These are phyloP conservation scores for Ramphastos sulfuratus DNA, from an alignment of 2,113 vertebrate species.

Conservation along the genomic window DNA sequence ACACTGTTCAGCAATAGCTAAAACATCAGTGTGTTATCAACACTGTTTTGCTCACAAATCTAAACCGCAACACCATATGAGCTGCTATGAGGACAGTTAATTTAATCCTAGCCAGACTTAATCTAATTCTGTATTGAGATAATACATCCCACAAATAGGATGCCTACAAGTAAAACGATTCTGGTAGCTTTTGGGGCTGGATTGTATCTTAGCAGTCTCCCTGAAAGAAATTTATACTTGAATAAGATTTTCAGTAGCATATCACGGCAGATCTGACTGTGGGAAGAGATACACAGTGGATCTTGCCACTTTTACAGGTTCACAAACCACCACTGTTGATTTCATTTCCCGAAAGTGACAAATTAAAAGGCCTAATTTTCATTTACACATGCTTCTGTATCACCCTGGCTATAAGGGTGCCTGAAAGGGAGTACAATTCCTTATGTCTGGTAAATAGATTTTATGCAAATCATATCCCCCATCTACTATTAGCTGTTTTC, in stretches of 20 bases:
- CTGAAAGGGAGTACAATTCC: neutral
- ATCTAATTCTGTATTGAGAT: neutral
- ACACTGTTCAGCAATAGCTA: neutral
- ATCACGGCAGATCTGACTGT: neutral
- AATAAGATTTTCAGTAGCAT: neutral
- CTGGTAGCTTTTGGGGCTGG: neutral
- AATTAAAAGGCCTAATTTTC: neutral
- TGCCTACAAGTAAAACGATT: neutral
- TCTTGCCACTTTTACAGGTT: neutral
- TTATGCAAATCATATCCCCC: neutral
- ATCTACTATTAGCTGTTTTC: neutral
- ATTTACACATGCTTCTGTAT: neutral
- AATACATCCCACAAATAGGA: neutral
- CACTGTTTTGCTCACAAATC: neutral
- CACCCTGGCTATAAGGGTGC: neutral
- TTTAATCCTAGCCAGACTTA: neutral
- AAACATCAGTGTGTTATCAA: neutral
- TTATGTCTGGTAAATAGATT: neutral
- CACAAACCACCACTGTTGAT: neutral
- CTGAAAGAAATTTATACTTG: neutral
- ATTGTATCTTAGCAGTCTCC: neutral
- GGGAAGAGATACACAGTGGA: neutral
- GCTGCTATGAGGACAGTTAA: neutral
- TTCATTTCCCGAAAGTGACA: neutral
- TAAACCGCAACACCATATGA: accelerated